Evolutionary conservation across 92 coral and sea anemone species (phyloP), one percentile per base, ranked within the genome.

Genomic region (Zoanthus solanderi): DNA sequence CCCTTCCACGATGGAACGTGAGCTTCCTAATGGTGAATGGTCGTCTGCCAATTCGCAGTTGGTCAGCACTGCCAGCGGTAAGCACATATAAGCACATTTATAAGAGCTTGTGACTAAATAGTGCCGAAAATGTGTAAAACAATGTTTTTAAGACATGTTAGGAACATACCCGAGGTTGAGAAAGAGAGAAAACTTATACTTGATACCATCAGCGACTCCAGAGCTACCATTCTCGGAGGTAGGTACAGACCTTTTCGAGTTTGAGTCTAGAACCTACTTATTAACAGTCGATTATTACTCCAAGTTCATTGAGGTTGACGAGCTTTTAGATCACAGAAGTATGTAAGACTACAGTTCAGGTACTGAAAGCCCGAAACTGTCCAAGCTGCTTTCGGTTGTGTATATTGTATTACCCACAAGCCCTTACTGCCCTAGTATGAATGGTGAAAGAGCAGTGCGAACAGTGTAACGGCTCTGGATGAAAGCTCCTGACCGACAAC

Each of bases 211-310:
- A 37, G 42, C 10, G 31, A 73, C 48, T 34, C 80, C 90, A 78
- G 90, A 87, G 54, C 67, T 87, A 2, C 84, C 76, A 31, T 76
- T 86, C 60, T 76, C 76, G 30, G 83, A 86, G 87, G 85, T 75
- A 8, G 88, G 78, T 65, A 88, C 87, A 48, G 87, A 81, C 31
- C 66, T 71, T 54, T 83, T 89, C 46, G 88, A 83, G 54, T 89
- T 57, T 76, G 71, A 89, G 23, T 48, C 63, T 78, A 37, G 47
- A 46, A 74, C 73, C 78, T 88, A 74, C 61, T 34, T 37, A 82
- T 73, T 63, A 52, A 72, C 87, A 18, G 88, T 88, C 9, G 91
- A 89, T 69, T 83, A 83, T 67, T 89, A 89, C 71, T 89, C 84
- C 23, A 75, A 50, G 71, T 65, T 75, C 67, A 89, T 89, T 48